phyloP scores from a whole-genome alignment of 2,888 invertebrate genomes.

The Metacarcinus magister region DNA sequence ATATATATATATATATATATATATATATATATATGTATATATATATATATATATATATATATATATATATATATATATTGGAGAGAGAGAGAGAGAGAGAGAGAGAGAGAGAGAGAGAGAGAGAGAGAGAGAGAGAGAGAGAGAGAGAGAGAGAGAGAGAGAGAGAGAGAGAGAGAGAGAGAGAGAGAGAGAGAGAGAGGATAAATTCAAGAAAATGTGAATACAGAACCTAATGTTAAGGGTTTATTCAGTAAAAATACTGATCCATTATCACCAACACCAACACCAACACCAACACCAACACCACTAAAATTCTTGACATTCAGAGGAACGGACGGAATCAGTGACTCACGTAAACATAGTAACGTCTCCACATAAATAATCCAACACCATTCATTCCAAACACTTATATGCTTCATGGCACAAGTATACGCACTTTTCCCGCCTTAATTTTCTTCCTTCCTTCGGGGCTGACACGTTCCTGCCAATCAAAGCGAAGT shows the following conservation, averaged over 20 bases:
- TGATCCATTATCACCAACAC: too few relatives aligned
- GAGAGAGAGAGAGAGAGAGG: neutral
- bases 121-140: neutral
- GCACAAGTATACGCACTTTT: neutral
- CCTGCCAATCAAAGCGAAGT: neutral
- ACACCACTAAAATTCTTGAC: neutral
- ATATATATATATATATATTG: too few relatives aligned
- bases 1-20: too few relatives aligned
- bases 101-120: too few relatives aligned
- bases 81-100: too few relatives aligned
- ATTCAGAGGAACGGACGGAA: too few relatives aligned
- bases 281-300: neutral
- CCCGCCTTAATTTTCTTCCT: neutral
- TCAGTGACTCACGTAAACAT: too few relatives aligned
- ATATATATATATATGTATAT: too few relatives aligned
- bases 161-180: neutral
- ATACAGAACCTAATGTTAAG: neutral
- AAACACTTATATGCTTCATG: neutral
- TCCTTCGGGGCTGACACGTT: neutral
- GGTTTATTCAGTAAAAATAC: neutral
- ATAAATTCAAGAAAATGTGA: neutral
- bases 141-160: conserved; percentile 26
- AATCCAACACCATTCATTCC: neutral
- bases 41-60: too few relatives aligned
- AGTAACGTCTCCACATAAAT: too few relatives aligned